These are phyloP conservation scores for Siniperca chuatsi DNA, from an alignment of 2,113 vertebrate genomes.

Conservation along the genomic window DNA sequence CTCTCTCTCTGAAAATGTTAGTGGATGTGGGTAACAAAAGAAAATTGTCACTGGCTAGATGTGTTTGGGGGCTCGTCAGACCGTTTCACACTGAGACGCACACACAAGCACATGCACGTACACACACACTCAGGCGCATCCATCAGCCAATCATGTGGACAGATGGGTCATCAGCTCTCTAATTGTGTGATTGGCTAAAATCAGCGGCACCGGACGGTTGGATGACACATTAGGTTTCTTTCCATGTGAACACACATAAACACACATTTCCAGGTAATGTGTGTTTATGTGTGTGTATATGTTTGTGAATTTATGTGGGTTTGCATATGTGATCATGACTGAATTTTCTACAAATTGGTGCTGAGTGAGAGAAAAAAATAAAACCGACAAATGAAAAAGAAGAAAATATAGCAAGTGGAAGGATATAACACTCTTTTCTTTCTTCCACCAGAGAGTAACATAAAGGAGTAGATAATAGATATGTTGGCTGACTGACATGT, in stretches of 20 bases:
- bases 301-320: background rate
- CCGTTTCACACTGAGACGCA: conserved; percentile 17
- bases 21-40: conserved; percentile 70
- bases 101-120: conserved; percentile 3
- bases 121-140: conserved; percentile 43
- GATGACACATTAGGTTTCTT: conserved; percentile 68
- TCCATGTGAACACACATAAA: conserved; percentile 51
- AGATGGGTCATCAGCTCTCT: conserved; percentile 82
- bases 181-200: conserved; percentile 81
- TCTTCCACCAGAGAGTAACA: conserved; percentile 19
- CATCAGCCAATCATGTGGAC: conserved; percentile 78
- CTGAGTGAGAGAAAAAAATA: background rate
- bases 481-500: conserved; percentile 42
- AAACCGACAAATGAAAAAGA: background rate
- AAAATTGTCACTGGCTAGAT: conserved; percentile 72
- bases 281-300: background rate
- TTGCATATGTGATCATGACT: background rate
- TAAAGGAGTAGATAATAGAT: conserved; percentile 50
- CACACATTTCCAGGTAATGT: background rate
- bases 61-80: conserved; percentile 66
- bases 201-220: conserved; percentile 60
- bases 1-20: conserved; percentile 57
- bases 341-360: background rate
- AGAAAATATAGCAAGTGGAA: background rate
- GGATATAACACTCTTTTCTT: background rate